These are phyloP conservation scores for Eufriesea mexicana DNA, from an alignment of 1,140 invertebrate genomes.

Conservation along the genomic window DNA sequence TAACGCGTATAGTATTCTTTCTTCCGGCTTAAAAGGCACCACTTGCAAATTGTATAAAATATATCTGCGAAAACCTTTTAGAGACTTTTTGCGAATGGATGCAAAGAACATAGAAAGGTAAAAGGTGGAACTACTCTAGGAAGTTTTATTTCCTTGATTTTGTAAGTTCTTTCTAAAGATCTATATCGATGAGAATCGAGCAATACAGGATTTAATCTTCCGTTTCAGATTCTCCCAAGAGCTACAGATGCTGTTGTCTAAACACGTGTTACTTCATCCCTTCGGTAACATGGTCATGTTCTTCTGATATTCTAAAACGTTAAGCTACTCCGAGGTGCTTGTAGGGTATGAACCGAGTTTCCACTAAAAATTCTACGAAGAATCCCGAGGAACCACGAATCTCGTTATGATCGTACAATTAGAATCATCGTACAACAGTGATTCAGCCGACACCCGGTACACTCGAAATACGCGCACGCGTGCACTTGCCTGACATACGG, in stretches of 20 bases:
- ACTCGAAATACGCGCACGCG: conserved; percentile 53
- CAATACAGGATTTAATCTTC: not conserved
- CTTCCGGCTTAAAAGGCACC: not conserved
- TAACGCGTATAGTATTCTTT: not conserved
- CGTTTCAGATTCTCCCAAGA: not conserved
- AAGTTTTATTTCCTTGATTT: not conserved
- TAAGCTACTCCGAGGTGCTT: not conserved
- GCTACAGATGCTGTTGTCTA: not conserved
- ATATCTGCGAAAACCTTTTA: not conserved
- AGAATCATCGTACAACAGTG: not conserved
- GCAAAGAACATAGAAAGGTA: not conserved
- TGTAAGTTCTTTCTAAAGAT: not conserved
- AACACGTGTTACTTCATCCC: not conserved
- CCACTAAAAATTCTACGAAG: too few relatives aligned
- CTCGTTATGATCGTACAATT: not conserved
- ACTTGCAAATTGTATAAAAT: not conserved
- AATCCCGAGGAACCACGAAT: not conserved
- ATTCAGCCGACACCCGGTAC: conserved; percentile 45
- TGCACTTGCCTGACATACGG: conserved; percentile 35
- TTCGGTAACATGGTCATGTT: not conserved
- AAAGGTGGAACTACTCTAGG: not conserved
- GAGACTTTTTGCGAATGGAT: not conserved
- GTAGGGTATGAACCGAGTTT: not conserved
- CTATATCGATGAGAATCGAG: too few relatives aligned
- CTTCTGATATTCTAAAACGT: not conserved